These are phyloP conservation scores for Aphyosemion australe DNA, from an alignment of 2,113 vertebrate genomes.

Conservation along the genomic window DNA sequence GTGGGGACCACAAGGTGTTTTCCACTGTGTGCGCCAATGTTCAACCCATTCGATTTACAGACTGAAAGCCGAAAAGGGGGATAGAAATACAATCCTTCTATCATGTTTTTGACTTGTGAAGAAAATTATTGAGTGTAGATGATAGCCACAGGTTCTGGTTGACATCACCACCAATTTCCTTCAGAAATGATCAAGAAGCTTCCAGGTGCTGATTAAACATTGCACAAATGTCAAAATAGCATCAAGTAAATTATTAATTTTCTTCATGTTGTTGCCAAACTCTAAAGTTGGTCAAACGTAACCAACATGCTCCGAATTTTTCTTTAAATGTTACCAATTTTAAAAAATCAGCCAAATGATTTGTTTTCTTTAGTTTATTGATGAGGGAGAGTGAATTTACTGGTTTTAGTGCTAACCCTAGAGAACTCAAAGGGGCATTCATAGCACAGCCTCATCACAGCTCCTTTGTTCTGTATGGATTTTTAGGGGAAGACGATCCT, in stretches of 20 bases:
- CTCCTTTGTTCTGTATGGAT: slow-evolving; percentile 36
- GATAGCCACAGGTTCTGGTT: too few relatives aligned
- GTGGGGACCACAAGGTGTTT: neutral
- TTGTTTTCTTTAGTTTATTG: too few relatives aligned
- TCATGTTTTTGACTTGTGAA: too few relatives aligned
- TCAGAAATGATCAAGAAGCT: neutral
- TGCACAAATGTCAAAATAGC: neutral
- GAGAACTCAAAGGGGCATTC: slow-evolving; percentile 33
- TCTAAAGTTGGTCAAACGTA: too few relatives aligned
- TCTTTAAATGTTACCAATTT: too few relatives aligned
- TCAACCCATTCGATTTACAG: neutral
- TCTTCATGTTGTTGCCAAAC: neutral
- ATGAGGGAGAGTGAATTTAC: too few relatives aligned
- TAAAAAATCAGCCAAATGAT: too few relatives aligned
- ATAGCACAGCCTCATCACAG: slow-evolving; percentile 18
- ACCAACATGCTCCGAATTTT: too few relatives aligned
- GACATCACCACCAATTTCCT: neutral
- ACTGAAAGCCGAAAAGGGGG: neutral
- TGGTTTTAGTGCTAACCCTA: too few relatives aligned
- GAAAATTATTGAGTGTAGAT: too few relatives aligned
- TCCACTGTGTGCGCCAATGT: neutral
- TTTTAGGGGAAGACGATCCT: slow-evolving; percentile 35
- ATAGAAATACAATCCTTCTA: neutral
- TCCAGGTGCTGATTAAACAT: neutral
- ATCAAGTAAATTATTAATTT: slow-evolving; percentile 7